Conservation (phyloP, 2,888 invertebrate species). For the Mantis religiosa region DNA sequence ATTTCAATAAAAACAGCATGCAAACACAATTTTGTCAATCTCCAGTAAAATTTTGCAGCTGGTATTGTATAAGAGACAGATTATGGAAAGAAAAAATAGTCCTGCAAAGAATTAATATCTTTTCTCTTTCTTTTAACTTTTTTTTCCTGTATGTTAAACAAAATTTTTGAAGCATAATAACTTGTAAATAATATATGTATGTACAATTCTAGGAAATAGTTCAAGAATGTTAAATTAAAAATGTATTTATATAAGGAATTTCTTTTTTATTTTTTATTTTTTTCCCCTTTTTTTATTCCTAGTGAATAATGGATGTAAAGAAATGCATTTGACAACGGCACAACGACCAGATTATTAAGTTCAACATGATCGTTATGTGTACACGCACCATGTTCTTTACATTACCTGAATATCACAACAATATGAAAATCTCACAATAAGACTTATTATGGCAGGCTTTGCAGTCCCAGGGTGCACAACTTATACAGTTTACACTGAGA, state of each 20-base stretch:
- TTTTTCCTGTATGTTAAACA: neutral
- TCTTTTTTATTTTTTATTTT: no score
- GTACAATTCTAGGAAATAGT: neutral
- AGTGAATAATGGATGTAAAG: slow-evolving; percentile 9
- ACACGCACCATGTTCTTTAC: slow-evolving; percentile 34
- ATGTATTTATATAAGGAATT: neutral
- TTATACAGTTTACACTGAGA: neutral
- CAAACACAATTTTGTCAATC: slow-evolving; percentile 20
- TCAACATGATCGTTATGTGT: neutral
- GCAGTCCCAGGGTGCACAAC: neutral
- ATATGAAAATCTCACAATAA: slow-evolving; percentile 30
- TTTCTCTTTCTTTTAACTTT: neutral
- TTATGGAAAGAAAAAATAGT: neutral
- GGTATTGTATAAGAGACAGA: neutral
- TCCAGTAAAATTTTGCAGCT: slow-evolving; percentile 12
- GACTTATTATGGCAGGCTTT: neutral
- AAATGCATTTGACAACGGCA: neutral
- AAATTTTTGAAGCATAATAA: neutral
- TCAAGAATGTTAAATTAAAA: neutral
- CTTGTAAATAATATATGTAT: neutral
- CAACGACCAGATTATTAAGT: neutral
- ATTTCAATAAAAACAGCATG: slow-evolving; percentile 21
- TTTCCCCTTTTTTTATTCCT: no score
- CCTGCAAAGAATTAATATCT: neutral
- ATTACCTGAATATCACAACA: slow-evolving; percentile 47